These are phyloP conservation scores for Dasypolia templi DNA, from an alignment of 2,888 invertebrate species.

Conservation along the genomic window DNA sequence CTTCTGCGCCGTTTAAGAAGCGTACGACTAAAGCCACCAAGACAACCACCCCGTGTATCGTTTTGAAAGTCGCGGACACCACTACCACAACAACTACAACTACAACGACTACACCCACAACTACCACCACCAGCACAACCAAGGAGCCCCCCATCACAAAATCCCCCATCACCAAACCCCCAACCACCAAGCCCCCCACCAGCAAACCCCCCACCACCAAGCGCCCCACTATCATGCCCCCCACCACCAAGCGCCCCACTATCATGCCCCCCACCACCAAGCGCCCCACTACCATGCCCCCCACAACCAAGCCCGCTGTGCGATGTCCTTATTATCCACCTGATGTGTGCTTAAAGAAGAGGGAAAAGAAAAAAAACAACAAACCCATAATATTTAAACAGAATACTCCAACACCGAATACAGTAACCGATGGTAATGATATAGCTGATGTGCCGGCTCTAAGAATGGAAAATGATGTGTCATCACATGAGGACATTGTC, in stretches of 20 bases:
- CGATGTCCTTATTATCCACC: conserved; percentile 43
- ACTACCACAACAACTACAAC: conserved; percentile 17
- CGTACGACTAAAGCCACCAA: conserved; percentile 62
- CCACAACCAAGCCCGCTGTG: neutral
- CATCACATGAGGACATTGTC: conserved; percentile 3
- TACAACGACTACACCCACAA: conserved; percentile 7
- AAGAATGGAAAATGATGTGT: neutral
- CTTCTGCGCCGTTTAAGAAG: conserved; percentile 73
- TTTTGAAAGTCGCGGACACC: conserved; percentile 20
- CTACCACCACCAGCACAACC: conserved; percentile 10
- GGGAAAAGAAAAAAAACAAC: conserved; percentile 7
- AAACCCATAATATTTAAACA: neutral
- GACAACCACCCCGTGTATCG: conserved; percentile 20
- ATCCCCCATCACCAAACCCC: no score
- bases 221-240: no score
- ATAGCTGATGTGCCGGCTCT: neutral
- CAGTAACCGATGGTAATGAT: neutral
- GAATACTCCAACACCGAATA: neutral
- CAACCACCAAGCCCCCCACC: conserved; percentile 13
- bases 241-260: no score
- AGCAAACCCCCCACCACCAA: no score
- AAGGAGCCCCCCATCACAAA: conserved; percentile 3
- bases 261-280: neutral
- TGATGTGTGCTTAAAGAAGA: conserved; percentile 39
- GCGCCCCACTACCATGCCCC: conserved; percentile 10